These are phyloP conservation scores for Glaucopsyche alexis DNA, from an alignment of 2,888 invertebrate species.

Conservation along the genomic window DNA sequence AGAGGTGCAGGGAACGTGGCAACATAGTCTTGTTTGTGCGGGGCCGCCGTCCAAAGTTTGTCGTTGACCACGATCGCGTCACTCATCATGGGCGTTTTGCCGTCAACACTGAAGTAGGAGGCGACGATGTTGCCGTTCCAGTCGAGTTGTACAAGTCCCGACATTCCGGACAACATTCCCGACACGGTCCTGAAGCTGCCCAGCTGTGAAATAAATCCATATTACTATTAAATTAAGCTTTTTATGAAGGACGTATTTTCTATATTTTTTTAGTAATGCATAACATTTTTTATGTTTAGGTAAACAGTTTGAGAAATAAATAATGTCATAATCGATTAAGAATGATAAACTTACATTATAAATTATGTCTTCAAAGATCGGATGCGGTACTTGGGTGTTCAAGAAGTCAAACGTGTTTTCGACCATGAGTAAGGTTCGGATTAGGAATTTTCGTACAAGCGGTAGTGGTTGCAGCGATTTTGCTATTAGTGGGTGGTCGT, in stretches of 20 bases:
- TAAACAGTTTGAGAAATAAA: no score
- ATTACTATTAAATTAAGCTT: background rate
- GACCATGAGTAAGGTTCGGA: constrained; percentile 79
- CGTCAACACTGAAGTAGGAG: constrained; percentile 82
- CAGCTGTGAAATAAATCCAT: constrained; percentile 66
- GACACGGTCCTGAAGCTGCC: constrained; percentile 81
- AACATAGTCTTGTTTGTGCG: constrained; percentile 81
- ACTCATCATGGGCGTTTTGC: constrained; percentile 75
- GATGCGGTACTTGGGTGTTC: constrained; percentile 83
- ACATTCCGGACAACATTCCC: constrained; percentile 60
- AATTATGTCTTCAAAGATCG: constrained; percentile 80
- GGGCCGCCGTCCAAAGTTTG: constrained; percentile 84
- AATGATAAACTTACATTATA: constrained; percentile 73
- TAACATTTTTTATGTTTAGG: no score
- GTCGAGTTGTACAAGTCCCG: constrained; percentile 83
- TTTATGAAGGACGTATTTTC: no score
- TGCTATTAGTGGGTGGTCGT: constrained; percentile 78
- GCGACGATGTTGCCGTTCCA: constrained; percentile 86
- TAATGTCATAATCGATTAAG: no score
- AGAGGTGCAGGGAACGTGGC: constrained; percentile 82
- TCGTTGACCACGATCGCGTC: constrained; percentile 84
- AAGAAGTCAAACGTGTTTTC: constrained; percentile 83
- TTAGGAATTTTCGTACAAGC: constrained; percentile 81
- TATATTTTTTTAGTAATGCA: no score
- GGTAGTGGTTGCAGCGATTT: constrained; percentile 82